These are phyloP conservation scores for Cyanoliseus patagonus DNA, from an alignment of 2,113 vertebrate genomes.

Conservation along the genomic window DNA sequence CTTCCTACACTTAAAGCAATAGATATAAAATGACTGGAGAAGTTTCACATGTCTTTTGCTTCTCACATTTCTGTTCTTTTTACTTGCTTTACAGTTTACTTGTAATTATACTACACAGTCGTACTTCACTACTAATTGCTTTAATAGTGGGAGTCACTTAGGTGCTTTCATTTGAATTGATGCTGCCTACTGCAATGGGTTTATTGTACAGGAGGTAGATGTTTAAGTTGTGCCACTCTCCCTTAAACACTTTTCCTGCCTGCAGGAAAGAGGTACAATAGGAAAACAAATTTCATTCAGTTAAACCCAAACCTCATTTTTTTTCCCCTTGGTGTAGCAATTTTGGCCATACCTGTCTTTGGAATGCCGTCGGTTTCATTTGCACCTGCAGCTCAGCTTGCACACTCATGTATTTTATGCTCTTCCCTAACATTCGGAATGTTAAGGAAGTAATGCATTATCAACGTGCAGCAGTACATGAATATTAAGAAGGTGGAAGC, in stretches of 20 bases:
- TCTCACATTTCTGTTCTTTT: neutral
- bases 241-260: neutral
- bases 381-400: neutral
- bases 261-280: neutral
- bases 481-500: neutral
- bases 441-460: neutral
- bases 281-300: neutral
- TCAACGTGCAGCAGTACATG: neutral
- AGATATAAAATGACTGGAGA: neutral
- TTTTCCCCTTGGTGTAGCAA: neutral
- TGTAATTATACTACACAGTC: neutral
- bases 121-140: neutral
- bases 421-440: neutral
- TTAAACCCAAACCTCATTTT: neutral
- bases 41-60: neutral
- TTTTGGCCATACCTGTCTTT: neutral
- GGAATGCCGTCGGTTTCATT: neutral
- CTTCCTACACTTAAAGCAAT: neutral
- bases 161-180: neutral
- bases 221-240: fast-evolving
- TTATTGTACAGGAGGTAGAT: neutral
- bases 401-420: fast-evolving
- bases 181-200: neutral
- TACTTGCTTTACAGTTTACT: neutral
- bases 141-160: neutral